Conservation (phyloP, 2,113 vertebrate genomes). For the Talpa occidentalis region DNA sequence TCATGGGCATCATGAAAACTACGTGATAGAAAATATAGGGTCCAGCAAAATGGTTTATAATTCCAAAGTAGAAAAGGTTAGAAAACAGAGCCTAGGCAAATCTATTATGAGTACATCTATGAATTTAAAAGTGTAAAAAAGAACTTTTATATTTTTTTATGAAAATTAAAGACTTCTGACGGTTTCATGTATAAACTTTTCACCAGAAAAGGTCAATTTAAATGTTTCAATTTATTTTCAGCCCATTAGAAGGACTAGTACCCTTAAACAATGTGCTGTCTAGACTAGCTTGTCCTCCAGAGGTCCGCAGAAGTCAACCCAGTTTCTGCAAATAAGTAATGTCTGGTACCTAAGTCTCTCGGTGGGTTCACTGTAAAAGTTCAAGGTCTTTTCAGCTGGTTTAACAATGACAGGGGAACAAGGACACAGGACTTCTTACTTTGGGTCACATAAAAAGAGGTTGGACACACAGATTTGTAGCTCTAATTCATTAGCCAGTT, state of each 20-base stretch:
- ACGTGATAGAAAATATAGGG: neutral
- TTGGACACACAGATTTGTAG: neutral
- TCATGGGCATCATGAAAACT: neutral
- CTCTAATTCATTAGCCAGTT: neutral
- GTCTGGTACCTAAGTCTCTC: neutral
- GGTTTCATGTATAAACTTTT: neutral
- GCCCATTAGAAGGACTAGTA: neutral
- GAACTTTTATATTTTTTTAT: neutral
- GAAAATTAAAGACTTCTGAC: neutral
- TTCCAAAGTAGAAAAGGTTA: conserved; percentile 11
- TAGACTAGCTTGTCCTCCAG: neutral
- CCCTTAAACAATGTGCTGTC: neutral
- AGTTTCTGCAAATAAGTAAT: conserved; percentile 37
- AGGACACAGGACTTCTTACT: neutral
- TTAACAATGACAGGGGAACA: neutral
- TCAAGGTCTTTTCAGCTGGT: neutral
- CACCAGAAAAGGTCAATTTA: neutral
- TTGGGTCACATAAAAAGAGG: neutral
- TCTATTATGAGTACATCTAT: neutral
- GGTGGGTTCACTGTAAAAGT: neutral
- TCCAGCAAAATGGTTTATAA: neutral
- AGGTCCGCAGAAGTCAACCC: neutral
- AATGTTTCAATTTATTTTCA: conserved; percentile 26
- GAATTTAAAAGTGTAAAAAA: neutral
- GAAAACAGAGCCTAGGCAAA: neutral